Base-by-base conservation (phyloP, 2,888 invertebrate species). In the Liodrosophila aerea region DNA sequence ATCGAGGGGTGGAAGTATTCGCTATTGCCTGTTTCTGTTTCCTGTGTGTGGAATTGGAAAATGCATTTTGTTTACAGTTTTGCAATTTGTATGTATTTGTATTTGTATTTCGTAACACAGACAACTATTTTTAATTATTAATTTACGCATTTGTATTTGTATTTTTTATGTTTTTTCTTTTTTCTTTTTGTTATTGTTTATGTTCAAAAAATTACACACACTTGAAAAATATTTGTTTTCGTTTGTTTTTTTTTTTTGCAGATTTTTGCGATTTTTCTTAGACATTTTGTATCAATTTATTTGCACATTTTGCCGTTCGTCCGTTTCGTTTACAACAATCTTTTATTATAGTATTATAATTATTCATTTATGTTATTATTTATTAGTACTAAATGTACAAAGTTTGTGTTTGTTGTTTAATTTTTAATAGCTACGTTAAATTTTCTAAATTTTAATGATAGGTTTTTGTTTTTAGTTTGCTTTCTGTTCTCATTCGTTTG, bases 171-270 rank as follows among this genome's bases (percentile, higher is more conserved):
- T 18, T 15, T 39, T 43, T 9, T 44, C 47, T 12, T 39, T 50
- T 60, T 49, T 49, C 13, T 30, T 27, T 58, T 67, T 52, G 44
- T 78, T 80, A 80, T 80, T 81, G 75, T 81, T 69, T 81, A 73
- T 65, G 57, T 81, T 81, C 82, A 82, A 82, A 82, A 81, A 82
- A 82, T 84, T 82, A 82, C 85, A 82, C 85, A 82, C 85, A 82
- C 58, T 84, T 82, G 85, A 84, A 84, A 81, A 82, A 82, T 84
- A 84, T 82, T 82, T 44, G 30, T 33, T 68, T 64, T 44, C 43
- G 46, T 63, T 67, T 57, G 27, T 36, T 22, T 33, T 46, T 56
- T 59, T 46, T 54, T 40, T 37, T 33, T 18, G 11, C 27, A 7
- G 27, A 37, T 44, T 12, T 27, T 31, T n/a, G 43, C n/a, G 9